These are phyloP conservation scores for Falco columbarius DNA, from an alignment of 2,797 vertebrate genomes.

Conservation along the genomic window DNA sequence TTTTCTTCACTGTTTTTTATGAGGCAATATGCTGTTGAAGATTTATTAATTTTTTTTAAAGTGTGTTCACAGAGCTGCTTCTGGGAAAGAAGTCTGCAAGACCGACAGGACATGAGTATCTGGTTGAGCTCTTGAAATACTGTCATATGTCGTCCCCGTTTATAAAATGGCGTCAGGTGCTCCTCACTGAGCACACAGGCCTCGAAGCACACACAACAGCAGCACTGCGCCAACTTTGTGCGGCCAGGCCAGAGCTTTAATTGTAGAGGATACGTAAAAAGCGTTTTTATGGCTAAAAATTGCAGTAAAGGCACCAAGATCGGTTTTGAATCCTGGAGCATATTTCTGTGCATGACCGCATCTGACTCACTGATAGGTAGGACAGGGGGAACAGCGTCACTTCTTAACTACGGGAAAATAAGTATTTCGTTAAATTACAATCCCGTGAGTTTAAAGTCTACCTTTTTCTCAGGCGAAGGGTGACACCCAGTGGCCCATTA, in stretches of 20 bases:
- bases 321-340: neutral
- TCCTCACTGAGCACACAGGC: neutral
- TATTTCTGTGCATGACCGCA: neutral
- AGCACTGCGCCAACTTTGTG: neutral
- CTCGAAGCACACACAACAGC: neutral
- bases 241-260: neutral
- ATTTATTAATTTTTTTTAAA: neutral
- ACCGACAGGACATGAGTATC: neutral
- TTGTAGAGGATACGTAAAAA: neutral
- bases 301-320: neutral
- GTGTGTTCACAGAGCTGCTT: neutral
- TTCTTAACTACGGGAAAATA: neutral
- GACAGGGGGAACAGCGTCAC: neutral
- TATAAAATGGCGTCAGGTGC: neutral
- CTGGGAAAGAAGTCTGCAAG: neutral
- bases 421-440: neutral
- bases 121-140: neutral
- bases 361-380: neutral
- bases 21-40: neutral
- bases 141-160: neutral
- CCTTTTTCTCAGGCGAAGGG: neutral
- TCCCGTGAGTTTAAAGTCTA: fast-evolving
- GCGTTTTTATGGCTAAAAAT: neutral
- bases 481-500: slow-evolving; percentile 7
- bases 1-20: neutral